These are phyloP conservation scores for Hyalella azteca DNA, from an alignment of 2,888 invertebrate species.

Conservation along the genomic window DNA sequence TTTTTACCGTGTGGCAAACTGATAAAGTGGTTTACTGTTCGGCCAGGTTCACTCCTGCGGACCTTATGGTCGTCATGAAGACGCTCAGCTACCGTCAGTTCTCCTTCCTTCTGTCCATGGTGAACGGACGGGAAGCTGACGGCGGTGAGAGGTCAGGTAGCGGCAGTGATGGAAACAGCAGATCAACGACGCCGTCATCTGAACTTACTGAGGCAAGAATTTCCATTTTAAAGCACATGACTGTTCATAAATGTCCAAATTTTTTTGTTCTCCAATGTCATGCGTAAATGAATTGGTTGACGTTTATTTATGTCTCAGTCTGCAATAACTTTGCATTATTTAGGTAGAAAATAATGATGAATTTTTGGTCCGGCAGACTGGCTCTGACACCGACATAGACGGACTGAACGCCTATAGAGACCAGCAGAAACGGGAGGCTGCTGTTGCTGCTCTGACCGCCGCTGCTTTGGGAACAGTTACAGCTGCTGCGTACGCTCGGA, in stretches of 20 bases:
- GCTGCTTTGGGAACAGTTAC: no score
- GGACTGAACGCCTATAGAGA: constrained; percentile 50
- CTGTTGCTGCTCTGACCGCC: background rate
- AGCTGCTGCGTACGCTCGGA: no score
- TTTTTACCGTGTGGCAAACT: no score
- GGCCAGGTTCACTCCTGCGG: constrained; percentile 57
- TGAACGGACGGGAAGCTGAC: constrained; percentile 18
- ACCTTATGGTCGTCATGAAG: constrained; percentile 56
- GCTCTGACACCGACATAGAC: constrained; percentile 51
- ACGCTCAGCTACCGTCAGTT: constrained; percentile 56
- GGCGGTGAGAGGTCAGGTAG: background rate
- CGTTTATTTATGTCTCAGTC: background rate
- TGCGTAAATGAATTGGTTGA: background rate
- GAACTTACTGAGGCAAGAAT: background rate
- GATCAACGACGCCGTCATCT: background rate
- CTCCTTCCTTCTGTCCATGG: constrained; percentile 49
- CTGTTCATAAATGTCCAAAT: background rate
- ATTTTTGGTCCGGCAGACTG: constrained; percentile 34
- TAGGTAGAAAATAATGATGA: background rate
- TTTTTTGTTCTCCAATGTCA: background rate
- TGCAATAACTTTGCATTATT: background rate
- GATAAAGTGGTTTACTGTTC: no score
- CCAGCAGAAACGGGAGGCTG: constrained; percentile 47
- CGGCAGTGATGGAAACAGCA: constrained; percentile 19
- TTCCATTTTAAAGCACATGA: background rate